phyloP scores from a whole-genome alignment of 2,888 invertebrate genomes.

The Diarsia brunnea region DNA sequence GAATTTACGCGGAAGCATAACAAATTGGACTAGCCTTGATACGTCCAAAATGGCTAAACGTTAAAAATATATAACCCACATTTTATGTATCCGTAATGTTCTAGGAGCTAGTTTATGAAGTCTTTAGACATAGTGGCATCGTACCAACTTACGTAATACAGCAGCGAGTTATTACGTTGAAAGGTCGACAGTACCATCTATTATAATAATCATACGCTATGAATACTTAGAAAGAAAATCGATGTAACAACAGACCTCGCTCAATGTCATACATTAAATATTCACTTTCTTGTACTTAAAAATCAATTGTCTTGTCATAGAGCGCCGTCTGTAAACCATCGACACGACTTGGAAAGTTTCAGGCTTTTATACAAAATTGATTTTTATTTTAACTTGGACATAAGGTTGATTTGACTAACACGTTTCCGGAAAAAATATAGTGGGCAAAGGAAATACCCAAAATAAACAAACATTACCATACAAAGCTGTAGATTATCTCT shows the following conservation, averaged over 20 bases:
- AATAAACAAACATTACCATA: conserved; percentile 23
- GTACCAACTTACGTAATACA: conserved; percentile 10
- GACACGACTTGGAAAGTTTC: conserved; percentile 3
- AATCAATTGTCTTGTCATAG: conserved; percentile 35
- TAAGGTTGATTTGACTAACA: not conserved
- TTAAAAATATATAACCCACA: conserved; percentile 4
- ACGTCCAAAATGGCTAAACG: not conserved
- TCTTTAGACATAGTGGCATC: not conserved
- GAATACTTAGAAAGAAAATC: conserved; percentile 54
- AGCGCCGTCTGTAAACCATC: conserved; percentile 7
- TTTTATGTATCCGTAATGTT: conserved; percentile 6
- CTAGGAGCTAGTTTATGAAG: conserved; percentile 16
- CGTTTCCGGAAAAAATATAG: not conserved
- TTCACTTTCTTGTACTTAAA: conserved; percentile 40
- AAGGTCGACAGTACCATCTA: conserved; percentile 23
- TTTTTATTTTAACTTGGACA: not conserved
- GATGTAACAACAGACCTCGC: conserved; percentile 38
- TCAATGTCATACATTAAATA: conserved; percentile 30
- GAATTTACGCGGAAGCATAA: conserved; percentile 33
- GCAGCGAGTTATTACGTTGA: not conserved
- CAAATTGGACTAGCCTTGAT: conserved; percentile 20
- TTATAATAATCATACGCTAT: conserved; percentile 28
- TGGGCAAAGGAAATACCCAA: conserved; percentile 4
- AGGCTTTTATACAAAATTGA: not conserved
- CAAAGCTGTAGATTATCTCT: not conserved